Conservation (phyloP, 2,888 invertebrate species). For the Metellina segmentata region DNA sequence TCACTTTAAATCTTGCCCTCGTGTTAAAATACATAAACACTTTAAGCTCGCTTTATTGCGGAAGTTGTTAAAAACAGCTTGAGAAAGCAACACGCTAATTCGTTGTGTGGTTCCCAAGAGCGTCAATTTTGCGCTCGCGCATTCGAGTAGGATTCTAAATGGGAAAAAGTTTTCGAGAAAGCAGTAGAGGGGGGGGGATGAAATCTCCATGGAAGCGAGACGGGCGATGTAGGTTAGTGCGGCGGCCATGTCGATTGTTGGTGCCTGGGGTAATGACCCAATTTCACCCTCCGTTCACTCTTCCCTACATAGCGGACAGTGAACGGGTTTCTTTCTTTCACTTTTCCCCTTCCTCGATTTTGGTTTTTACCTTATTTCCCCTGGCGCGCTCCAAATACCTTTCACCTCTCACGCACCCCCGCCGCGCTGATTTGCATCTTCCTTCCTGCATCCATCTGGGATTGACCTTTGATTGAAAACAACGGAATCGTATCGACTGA, state of each 20-base stretch:
- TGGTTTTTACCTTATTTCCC: constrained; percentile 15
- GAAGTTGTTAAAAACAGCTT: no score
- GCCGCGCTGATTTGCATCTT: neutral
- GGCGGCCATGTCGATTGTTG: neutral
- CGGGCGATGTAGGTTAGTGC: constrained; percentile 40
- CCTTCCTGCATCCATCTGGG: neutral
- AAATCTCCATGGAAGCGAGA: neutral
- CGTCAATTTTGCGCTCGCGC: no score
- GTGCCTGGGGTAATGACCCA: constrained; percentile 69
- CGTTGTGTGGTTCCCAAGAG: no score
- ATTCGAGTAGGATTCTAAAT: no score
- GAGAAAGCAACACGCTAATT: no score
- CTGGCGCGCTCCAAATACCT: constrained; percentile 66
- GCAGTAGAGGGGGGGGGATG: neutral
- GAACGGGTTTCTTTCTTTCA: constrained; percentile 52
- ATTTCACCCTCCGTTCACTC: constrained; percentile 37
- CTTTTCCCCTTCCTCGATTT: constrained; percentile 45
- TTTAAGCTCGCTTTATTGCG: no score
- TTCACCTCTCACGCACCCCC: constrained; percentile 14
- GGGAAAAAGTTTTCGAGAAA: no score
- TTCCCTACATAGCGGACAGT: constrained; percentile 53
- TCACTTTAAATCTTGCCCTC: no score
- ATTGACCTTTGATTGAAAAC: no score
- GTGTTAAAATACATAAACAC: no score
- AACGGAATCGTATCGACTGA: no score